Percentiles rank a stretch among this genome's conserved stretches.
Conservation (phyloP, 2,797 vertebrate genomes). For the Sebastes taczanowskii region DNA sequence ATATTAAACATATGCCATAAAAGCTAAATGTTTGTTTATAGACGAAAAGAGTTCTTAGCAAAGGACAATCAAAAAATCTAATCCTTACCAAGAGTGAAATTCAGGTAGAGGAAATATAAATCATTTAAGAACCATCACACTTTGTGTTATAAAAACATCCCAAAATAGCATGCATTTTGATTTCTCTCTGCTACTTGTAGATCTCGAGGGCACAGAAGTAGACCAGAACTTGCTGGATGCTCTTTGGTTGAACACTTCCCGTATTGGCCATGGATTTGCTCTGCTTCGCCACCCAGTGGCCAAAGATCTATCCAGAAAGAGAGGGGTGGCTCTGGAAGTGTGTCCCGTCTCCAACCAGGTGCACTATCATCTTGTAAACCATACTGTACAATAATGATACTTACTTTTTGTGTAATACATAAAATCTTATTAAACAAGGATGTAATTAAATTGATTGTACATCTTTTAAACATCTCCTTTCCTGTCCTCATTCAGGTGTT, state of each 20-base stretch:
- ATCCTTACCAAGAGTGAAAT: background rate
- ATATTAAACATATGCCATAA: background rate
- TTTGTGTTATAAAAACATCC: background rate
- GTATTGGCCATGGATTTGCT: slow-evolving; percentile 93
- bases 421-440: background rate
- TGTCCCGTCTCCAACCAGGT: slow-evolving; percentile 97
- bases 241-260: slow-evolving; percentile 89
- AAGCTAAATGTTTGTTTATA: background rate
- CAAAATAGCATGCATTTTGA: background rate
- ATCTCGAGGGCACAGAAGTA: slow-evolving; percentile 72
- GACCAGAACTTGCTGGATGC: slow-evolving; percentile 90
- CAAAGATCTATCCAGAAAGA: slow-evolving; percentile 82
- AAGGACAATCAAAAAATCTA: background rate
- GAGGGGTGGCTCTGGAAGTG: slow-evolving; percentile 87
- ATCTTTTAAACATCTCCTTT: background rate
- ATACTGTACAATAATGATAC: background rate
- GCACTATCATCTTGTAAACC: background rate
- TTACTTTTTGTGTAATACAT: background rate
- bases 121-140: background rate
- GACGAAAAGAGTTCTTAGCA: background rate
- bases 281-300: slow-evolving; percentile 86
- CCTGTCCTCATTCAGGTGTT: slow-evolving; percentile 80
- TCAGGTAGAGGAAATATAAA: background rate
- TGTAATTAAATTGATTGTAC: background rate
- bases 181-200: slow-evolving; percentile 14